Conservation (phyloP, 2,113 vertebrate genomes). For the Mesembrinibis cayennensis region DNA sequence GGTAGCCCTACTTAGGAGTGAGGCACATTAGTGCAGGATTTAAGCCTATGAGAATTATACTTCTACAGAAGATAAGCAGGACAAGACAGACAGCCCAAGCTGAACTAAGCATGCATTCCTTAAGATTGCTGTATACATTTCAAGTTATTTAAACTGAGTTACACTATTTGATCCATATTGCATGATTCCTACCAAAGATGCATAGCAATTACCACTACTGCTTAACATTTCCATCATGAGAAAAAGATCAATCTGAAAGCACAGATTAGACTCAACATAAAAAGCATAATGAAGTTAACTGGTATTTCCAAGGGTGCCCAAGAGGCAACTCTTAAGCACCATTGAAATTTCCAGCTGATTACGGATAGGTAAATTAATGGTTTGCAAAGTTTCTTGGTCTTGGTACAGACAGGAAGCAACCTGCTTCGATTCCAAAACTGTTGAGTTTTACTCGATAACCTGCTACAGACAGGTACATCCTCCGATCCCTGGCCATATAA, state of each 20-base stretch:
- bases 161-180: background rate
- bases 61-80: background rate
- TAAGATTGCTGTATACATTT: background rate
- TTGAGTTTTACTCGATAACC: background rate
- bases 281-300: background rate
- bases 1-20: background rate
- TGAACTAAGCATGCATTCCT: background rate
- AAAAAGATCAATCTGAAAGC: background rate
- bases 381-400: background rate
- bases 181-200: background rate
- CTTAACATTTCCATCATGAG: background rate
- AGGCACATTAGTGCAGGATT: background rate
- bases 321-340: background rate
- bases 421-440: background rate
- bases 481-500: background rate
- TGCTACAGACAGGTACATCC: background rate
- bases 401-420: background rate
- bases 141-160: background rate
- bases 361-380: background rate
- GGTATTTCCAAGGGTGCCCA: conserved; percentile 18
- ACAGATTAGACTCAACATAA: background rate
- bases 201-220: background rate
- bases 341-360: conserved; percentile 11
- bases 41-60: background rate
- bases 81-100: background rate